These are phyloP conservation scores for Sphaerophoria rueppellii DNA, from an alignment of 2,888 invertebrate genomes.

Conservation along the genomic window DNA sequence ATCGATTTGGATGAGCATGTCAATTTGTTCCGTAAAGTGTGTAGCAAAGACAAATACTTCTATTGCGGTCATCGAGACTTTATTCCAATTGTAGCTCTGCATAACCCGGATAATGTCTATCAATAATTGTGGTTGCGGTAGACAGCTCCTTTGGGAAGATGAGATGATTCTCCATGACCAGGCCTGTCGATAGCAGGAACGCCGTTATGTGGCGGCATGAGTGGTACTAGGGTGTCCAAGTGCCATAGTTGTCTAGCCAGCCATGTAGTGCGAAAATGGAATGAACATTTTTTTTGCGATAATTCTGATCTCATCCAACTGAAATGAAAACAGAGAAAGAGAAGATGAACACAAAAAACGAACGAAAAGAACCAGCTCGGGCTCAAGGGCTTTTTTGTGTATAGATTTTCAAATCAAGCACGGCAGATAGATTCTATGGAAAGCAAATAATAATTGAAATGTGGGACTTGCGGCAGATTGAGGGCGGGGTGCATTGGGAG, in stretches of 20 bases:
- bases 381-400: neutral
- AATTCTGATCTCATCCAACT: slow-evolving; percentile 86
- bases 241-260: slow-evolving; percentile 90
- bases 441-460: neutral
- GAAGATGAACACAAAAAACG: neutral
- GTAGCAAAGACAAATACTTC: slow-evolving; percentile 85
- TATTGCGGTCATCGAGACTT: slow-evolving; percentile 87
- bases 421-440: neutral
- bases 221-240: slow-evolving; percentile 88
- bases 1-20: slow-evolving; percentile 81
- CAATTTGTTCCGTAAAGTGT: slow-evolving; percentile 82
- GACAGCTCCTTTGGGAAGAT: slow-evolving; percentile 85
- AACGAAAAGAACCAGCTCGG: neutral
- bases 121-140: slow-evolving; percentile 81
- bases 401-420: slow-evolving; percentile 6
- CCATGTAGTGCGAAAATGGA: slow-evolving; percentile 89
- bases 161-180: slow-evolving; percentile 88
- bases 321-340: slow-evolving; percentile 37
- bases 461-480: too few species aligned
- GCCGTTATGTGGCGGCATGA: slow-evolving; percentile 83
- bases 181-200: slow-evolving; percentile 87
- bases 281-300: slow-evolving; percentile 85
- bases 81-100: slow-evolving; percentile 87
- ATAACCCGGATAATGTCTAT: slow-evolving; percentile 84
- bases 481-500: too few species aligned